Evolutionary conservation across 53 echinoderm and acorn worm species (phyloP).

Genomic region (Paracentrotus lividus): DNA sequence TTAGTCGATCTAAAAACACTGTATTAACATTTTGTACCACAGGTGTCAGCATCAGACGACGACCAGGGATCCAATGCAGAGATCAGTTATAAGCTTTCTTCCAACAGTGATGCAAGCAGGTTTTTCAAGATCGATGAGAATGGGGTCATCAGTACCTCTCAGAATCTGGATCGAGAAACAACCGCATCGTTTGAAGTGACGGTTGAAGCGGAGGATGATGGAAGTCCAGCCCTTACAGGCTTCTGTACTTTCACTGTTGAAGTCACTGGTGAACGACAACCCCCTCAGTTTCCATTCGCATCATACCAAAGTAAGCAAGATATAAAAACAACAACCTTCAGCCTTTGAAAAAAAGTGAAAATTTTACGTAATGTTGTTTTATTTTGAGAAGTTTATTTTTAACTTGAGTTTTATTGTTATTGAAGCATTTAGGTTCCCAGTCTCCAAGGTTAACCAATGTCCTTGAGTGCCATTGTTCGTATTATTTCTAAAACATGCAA

Average conservation of each 20-base stretch:
- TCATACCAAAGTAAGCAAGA: constrained; percentile 73
- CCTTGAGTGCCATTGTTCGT: too few species aligned
- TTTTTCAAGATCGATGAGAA: constrained; percentile 80
- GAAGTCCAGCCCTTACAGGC: constrained; percentile 76
- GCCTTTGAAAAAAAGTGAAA: too few species aligned
- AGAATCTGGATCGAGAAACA: constrained; percentile 77
- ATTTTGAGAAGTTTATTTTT: too few species aligned
- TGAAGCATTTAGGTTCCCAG: too few species aligned
- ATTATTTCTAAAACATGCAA: too few species aligned
- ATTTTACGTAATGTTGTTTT: too few species aligned
- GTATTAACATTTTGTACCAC: neutral
- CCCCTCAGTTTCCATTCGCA: constrained; percentile 76
- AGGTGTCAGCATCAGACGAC: constrained; percentile 90
- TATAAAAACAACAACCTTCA: neutral
- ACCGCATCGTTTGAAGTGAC: constrained; percentile 69
- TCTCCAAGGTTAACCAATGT: too few species aligned
- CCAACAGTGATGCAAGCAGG: constrained; percentile 66
- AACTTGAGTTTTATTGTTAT: too few species aligned
- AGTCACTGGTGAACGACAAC: constrained; percentile 82
- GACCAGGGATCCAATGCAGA: constrained; percentile 92
- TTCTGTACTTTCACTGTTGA: constrained; percentile 84
- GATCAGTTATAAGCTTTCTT: constrained; percentile 73
- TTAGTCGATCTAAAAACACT: neutral
- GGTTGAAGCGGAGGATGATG: constrained; percentile 81
- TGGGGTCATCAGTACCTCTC: constrained; percentile 76